phyloP scores from a whole-genome alignment of 2,888 invertebrate species.

The Zaprionus bogoriensis region DNA sequence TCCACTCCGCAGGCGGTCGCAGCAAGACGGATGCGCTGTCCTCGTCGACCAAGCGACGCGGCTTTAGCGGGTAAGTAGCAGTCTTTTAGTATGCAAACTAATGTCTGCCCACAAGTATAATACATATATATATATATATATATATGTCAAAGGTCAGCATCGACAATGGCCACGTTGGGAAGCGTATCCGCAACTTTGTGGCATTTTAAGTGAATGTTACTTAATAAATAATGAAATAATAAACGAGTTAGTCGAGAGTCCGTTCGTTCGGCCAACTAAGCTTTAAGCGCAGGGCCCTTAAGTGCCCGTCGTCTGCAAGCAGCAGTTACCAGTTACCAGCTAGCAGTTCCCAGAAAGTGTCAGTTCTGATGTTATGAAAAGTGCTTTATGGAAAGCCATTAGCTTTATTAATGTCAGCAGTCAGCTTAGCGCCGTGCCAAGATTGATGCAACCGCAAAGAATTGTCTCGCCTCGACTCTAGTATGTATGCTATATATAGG shows the following conservation, averaged over 20 bases:
- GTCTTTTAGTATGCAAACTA: constrained; percentile 30
- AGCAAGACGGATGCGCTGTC: constrained; percentile 84
- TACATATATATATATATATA: no score
- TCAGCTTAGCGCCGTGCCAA: not conserved
- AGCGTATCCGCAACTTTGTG: constrained; percentile 15
- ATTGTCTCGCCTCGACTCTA: no score
- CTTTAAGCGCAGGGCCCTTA: constrained; percentile 1
- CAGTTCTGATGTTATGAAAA: not conserved
- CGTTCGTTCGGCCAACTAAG: not conserved
- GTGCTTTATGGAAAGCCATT: constrained; percentile 10
- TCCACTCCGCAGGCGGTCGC: constrained; percentile 82
- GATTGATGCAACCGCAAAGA: not conserved
- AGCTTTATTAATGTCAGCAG: constrained; percentile 11
- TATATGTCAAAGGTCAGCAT: constrained; percentile 25
- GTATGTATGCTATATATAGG: not conserved
- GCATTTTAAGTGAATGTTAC: constrained; percentile 16
- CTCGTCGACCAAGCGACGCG: constrained; percentile 92
- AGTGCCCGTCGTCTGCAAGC: not conserved
- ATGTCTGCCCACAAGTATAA: constrained; percentile 4
- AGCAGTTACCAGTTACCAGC: not conserved
- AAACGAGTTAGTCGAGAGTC: constrained; percentile 19
- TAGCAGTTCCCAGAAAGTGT: not conserved
- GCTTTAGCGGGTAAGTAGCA: constrained; percentile 91
- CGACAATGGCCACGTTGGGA: constrained; percentile 14
- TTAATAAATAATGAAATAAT: constrained; percentile 20